Percentiles rank a stretch among this genome's conserved stretches.
phyloP scores from a whole-genome alignment of 2,888 invertebrate genomes.

The Byasa hedistus region DNA sequence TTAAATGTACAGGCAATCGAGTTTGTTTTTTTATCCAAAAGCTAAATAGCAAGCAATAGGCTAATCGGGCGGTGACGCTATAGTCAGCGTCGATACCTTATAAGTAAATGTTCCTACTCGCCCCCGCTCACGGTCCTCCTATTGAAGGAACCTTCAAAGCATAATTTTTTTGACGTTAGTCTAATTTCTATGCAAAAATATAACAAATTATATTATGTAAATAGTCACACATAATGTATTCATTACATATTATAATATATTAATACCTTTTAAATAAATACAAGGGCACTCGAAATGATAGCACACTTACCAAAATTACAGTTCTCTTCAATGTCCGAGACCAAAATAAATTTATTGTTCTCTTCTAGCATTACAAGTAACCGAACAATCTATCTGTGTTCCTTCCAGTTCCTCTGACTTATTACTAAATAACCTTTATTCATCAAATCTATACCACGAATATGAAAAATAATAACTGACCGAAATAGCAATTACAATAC shows the following conservation, averaged over 20 bases:
- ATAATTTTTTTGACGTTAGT: conserved; percentile 56
- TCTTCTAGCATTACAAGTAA: too few relatives aligned
- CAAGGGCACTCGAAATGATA: not conserved
- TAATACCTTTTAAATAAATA: not conserved
- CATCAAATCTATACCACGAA: too few relatives aligned
- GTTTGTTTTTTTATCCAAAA: conserved; percentile 57
- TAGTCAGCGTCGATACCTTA: conserved; percentile 59
- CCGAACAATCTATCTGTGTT: too few relatives aligned
- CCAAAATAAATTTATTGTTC: too few relatives aligned
- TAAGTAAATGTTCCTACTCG: conserved; percentile 74
- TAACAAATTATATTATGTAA: not conserved
- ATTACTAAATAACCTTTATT: too few relatives aligned
- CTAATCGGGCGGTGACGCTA: conserved; percentile 70
- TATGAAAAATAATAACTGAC: not conserved
- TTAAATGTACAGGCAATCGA: conserved; percentile 63
- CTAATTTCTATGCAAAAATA: conserved; percentile 49
- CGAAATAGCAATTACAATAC: not conserved
- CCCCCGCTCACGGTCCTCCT: conserved; percentile 61
- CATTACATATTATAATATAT: not conserved
- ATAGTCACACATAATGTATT: not conserved
- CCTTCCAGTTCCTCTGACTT: too few relatives aligned
- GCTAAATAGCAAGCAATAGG: conserved; percentile 55
- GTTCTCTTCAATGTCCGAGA: too few relatives aligned
- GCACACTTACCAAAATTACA: too few relatives aligned
- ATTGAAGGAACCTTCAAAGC: conserved; percentile 53